Percentiles rank a stretch among this genome's conserved stretches.
phyloP scores from a whole-genome alignment of 1,140 invertebrate species.

The Sycophila sp. region DNA sequence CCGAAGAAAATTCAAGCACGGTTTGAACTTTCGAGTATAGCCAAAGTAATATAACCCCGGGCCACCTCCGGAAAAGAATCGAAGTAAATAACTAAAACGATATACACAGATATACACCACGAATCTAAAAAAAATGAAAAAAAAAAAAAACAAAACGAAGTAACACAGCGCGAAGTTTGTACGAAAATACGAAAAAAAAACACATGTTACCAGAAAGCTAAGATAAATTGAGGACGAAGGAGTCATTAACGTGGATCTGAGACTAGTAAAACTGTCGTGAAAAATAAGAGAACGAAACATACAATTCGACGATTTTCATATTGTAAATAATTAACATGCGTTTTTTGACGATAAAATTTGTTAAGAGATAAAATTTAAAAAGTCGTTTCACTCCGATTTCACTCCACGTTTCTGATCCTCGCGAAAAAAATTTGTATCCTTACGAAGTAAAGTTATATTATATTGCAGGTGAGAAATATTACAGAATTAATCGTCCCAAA shows the following conservation, averaged over 20 bases:
- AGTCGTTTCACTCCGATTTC: background rate
- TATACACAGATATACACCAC: background rate
- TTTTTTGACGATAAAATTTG: slow-evolving; percentile 1
- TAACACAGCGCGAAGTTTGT: background rate
- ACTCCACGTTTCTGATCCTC: slow-evolving; percentile 6
- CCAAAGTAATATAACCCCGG: slow-evolving; percentile 42
- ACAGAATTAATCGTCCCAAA: background rate
- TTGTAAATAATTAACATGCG: slow-evolving; percentile 25
- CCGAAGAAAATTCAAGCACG: slow-evolving; percentile 35
- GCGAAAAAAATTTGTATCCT: background rate
- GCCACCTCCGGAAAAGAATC: slow-evolving; percentile 47
- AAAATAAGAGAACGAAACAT: background rate
- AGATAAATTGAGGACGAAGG: background rate
- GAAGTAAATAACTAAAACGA: slow-evolving; percentile 13
- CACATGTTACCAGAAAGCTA: background rate
- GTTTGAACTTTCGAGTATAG: slow-evolving; percentile 33
- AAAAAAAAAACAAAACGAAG: background rate
- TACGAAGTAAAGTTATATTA: slow-evolving; percentile 13
- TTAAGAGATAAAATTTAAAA: background rate
- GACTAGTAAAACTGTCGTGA: background rate
- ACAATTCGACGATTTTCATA: background rate
- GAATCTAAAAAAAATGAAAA: background rate
- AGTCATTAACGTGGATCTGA: slow-evolving; percentile 2
- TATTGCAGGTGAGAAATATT: background rate
- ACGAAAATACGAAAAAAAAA: background rate